Evolutionary conservation across 2,888 invertebrate genomes (phyloP).

Genomic region (Cacoxenus indagator): DNA sequence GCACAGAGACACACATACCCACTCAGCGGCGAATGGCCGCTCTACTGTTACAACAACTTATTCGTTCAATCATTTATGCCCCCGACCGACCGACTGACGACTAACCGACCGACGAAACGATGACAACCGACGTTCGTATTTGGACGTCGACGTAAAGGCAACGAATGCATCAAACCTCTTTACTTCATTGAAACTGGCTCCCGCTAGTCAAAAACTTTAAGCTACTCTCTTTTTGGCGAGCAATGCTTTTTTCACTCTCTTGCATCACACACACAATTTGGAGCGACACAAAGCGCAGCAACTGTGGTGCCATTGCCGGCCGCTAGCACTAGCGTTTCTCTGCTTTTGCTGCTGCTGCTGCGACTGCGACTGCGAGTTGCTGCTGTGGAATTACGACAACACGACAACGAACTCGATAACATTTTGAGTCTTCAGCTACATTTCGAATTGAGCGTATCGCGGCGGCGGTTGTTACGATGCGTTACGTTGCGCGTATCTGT

Average conservation of each 20-base stretch:
- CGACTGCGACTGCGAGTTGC: neutral
- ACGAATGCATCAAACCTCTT: conserved; percentile 1
- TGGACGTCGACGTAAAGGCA: neutral
- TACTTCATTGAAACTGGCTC: neutral
- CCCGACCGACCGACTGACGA: neutral
- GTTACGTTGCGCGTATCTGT: conserved; percentile 59
- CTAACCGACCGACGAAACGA: no score
- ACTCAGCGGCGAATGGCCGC: conserved; percentile 45
- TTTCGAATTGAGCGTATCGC: conserved; percentile 71
- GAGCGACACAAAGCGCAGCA: conserved; percentile 50
- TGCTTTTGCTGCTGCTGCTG: conserved; percentile 33
- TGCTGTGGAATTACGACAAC: conserved; percentile 36
- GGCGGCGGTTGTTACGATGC: conserved; percentile 66
- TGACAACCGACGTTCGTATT: no score
- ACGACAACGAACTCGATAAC: conserved; percentile 71
- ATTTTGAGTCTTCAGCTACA: conserved; percentile 72
- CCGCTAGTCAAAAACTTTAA: neutral
- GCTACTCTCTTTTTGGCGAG: conserved; percentile 2
- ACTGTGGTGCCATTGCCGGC: conserved; percentile 37
- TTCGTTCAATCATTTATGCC: neutral
- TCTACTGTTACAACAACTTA: neutral
- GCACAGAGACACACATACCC: conserved; percentile 69
- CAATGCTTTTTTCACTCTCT: neutral
- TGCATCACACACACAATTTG: conserved; percentile 46
- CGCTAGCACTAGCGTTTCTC: conserved; percentile 47